These are phyloP conservation scores for Leptobrachium ailaonicum DNA, from an alignment of 2,113 vertebrate species.

Conservation along the genomic window DNA sequence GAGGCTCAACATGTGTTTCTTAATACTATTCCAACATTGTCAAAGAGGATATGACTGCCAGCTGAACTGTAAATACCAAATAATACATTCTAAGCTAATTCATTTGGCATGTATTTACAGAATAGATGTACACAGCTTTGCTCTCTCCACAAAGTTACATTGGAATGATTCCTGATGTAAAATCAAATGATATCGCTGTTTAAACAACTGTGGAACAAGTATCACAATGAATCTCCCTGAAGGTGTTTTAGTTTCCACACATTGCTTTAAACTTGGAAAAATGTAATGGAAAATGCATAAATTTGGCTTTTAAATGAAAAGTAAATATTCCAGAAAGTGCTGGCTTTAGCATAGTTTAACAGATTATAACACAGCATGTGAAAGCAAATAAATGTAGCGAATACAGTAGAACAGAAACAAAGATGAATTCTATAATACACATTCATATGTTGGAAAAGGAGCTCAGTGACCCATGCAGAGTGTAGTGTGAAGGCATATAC, in stretches of 20 bases:
- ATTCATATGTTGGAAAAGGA: too few relatives aligned
- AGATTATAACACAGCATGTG: too few relatives aligned
- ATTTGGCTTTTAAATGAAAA: constrained; percentile 10
- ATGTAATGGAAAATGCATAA: constrained; percentile 13
- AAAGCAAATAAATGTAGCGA: too few relatives aligned
- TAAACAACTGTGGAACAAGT: constrained; percentile 22
- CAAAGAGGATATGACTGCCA: constrained; percentile 5
- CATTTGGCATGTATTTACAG: constrained; percentile 31
- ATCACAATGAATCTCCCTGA: constrained; percentile 6
- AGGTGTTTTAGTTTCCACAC: constrained; percentile 15
- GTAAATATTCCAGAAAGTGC: constrained; percentile 11
- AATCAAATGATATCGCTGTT: constrained; percentile 30
- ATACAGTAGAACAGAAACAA: too few relatives aligned
- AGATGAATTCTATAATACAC: too few relatives aligned
- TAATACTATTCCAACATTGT: constrained; percentile 13
- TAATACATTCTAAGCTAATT: constrained; percentile 22
- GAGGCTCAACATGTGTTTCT: neutral
- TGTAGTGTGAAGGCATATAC: too few relatives aligned
- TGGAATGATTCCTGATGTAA: constrained; percentile 7
- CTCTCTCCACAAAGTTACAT: constrained; percentile 7
- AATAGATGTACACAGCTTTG: constrained; percentile 14
- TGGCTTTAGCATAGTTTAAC: too few relatives aligned
- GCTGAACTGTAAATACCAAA: neutral
- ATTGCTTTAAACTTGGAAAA: constrained; percentile 6
- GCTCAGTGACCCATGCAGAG: too few relatives aligned